Base-by-base conservation (phyloP, 2,797 vertebrate species). In the Lagorchestes hirsutus region DNA sequence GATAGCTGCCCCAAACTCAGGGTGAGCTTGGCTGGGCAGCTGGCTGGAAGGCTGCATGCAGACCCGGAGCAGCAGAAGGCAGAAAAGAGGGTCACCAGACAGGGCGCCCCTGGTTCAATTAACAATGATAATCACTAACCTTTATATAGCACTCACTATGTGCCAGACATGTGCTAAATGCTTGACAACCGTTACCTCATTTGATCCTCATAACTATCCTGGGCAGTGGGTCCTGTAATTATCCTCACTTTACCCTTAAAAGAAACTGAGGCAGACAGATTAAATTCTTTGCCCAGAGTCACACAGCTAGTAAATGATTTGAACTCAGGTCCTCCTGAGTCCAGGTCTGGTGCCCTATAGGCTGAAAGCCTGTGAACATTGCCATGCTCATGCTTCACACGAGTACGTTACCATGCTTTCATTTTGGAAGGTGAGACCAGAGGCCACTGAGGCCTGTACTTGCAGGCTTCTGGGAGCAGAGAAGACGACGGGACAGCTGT, bases 401-500 rank as follows among this genome's bases (percentile, higher is more conserved):
- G 52, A 52, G 95, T 46, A 13, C 62, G 52, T 55, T 67, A 29
- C 46, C 10, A 55, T 92, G 54, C 50, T 96, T 96, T 97, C 93
- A 97, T 93, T 95, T 50, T 94, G 95, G 96, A 96, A 94, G 93
- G 91, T 54, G 91, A 67, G 96, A 97, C 31, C 91, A 96, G 55
- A 97, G 92, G 40, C 91, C 28, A 58, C 40, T 28, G 74, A 93
- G 93, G 28, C 55, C 57, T 82, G 62, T 93, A 28, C 90, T 93
- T 94, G 82, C 92, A 96, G 54, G 59, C 92, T 31, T 24, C 13
- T 10, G n/a, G 50, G 95, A 93, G 50, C 52, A 57, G 90, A 93
- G 52, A n/a, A 93, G 94, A 95, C 74, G 90, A 94, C 62, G 31
- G 93, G 95, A 87, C 96, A 95, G 94, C 90, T 94, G 87, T 96